Evolutionary conservation across 35 echinoderm and acorn worm genomes (phyloP).

Genomic region (Holothuria glaberrima): DNA sequence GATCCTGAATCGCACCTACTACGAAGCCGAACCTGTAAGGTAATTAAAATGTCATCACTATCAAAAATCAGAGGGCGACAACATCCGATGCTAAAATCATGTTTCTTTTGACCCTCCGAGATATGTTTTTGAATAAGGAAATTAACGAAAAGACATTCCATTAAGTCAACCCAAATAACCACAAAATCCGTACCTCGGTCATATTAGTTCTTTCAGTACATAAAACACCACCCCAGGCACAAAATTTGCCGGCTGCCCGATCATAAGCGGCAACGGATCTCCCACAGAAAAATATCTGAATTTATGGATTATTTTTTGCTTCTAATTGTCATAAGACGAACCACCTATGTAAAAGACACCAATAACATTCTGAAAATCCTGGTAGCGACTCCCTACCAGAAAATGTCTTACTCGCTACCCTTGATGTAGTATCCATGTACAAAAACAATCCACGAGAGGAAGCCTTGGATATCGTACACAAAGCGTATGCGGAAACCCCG

Average conservation of each 20-base stretch:
- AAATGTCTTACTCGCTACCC: background rate
- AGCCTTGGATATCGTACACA: background rate
- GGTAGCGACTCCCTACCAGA: background rate
- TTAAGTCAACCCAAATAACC: background rate
- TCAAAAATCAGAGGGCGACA: background rate
- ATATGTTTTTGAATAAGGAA: background rate
- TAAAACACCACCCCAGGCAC: background rate
- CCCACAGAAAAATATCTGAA: constrained; percentile 16
- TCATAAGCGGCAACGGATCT: background rate
- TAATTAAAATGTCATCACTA: constrained; percentile 3
- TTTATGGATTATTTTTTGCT: background rate
- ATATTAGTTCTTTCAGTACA: background rate
- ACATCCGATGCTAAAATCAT: background rate
- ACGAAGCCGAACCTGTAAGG: background rate
- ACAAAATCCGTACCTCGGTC: background rate
- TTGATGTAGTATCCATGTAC: background rate
- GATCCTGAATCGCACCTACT: background rate
- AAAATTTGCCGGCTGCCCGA: background rate
- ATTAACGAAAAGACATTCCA: background rate
- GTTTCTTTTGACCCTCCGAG: background rate
- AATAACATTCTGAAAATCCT: background rate
- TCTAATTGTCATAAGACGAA: background rate
- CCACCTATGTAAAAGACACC: background rate
- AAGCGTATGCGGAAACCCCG: background rate
- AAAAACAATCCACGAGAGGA: background rate